Evolutionary conservation across 1,140 invertebrate species (phyloP).

Genomic region (Bombus confusus): DNA sequence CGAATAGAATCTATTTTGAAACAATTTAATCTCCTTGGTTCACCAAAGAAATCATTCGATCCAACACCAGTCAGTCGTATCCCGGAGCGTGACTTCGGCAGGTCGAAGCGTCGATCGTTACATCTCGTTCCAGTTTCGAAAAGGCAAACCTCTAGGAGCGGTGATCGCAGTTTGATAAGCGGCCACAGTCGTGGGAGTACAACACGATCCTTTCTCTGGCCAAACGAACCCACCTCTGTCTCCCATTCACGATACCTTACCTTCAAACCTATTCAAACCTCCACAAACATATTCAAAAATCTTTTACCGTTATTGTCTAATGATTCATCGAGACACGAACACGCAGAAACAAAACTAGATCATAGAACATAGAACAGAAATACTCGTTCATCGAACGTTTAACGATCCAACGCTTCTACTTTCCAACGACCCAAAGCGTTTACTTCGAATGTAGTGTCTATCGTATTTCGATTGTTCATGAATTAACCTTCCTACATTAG

Average conservation of each 20-base stretch:
- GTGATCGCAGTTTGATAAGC: conserved; percentile 57
- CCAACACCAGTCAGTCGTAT: not conserved
- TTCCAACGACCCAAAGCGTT: no score
- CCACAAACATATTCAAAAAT: not conserved
- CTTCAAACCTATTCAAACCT: not conserved
- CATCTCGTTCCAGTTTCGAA: conserved; percentile 56
- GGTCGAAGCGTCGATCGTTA: conserved; percentile 40
- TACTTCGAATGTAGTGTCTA: no score
- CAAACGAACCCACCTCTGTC: not conserved
- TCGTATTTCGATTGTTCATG: no score
- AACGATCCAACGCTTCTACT: no score
- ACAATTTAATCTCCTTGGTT: not conserved
- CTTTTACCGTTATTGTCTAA: no score
- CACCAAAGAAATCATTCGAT: not conserved
- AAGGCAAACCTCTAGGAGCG: conserved; percentile 52
- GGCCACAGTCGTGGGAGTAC: conserved; percentile 43
- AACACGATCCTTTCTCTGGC: conserved; percentile 44
- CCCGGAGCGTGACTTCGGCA: conserved; percentile 26
- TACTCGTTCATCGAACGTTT: no score
- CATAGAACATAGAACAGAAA: no score
- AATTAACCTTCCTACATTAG: no score
- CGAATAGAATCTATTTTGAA: not conserved
- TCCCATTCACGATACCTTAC: not conserved
- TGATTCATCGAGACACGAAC: no score
- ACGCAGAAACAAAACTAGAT: no score